Percentiles rank a stretch among this genome's conserved stretches.
Conservation (phyloP, 1,140 invertebrate genomes). For the Polypedilum vanderplanki region DNA sequence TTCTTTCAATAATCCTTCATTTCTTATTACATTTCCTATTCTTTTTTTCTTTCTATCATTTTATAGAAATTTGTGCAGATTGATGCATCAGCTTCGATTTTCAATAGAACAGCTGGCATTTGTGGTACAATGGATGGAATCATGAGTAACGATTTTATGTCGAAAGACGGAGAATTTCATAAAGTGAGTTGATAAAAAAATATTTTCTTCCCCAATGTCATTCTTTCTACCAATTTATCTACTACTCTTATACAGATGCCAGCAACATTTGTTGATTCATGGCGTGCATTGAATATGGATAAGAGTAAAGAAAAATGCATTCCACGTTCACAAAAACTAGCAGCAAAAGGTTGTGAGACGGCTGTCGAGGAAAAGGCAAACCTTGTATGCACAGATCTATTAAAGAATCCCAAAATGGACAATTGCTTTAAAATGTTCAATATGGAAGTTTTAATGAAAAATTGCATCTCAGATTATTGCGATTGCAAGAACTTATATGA, state of each 20-base stretch:
- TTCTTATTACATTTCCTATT: constrained; percentile 31
- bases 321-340: constrained; percentile 33
- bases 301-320: constrained; percentile 39
- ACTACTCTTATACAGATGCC: constrained; percentile 35
- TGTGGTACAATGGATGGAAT: constrained; percentile 72
- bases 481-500: constrained; percentile 50
- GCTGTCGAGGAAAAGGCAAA: constrained; percentile 47
- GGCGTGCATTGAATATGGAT: constrained; percentile 48
- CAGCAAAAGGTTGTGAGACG: constrained; percentile 38
- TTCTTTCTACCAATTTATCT: background rate
- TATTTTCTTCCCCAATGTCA: background rate
- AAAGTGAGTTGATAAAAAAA: constrained; percentile 35
- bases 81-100: constrained; percentile 59
- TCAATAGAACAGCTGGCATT: constrained; percentile 71
- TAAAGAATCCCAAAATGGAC: constrained; percentile 55
- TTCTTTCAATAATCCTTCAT: constrained; percentile 13
- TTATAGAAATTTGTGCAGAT: constrained; percentile 52
- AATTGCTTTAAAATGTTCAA: constrained; percentile 57
- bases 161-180: constrained; percentile 48
- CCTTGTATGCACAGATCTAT: constrained; percentile 55
- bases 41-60: constrained; percentile 32
- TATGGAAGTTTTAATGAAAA: constrained; percentile 49
- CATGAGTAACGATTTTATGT: constrained; percentile 59
- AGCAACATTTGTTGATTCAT: constrained; percentile 50
- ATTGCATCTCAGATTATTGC: constrained; percentile 73